Percentiles rank a stretch among this genome's conserved stretches.
phyloP scores from a whole-genome alignment of 2,113 vertebrate genomes.

The Petaurus breviceps region DNA sequence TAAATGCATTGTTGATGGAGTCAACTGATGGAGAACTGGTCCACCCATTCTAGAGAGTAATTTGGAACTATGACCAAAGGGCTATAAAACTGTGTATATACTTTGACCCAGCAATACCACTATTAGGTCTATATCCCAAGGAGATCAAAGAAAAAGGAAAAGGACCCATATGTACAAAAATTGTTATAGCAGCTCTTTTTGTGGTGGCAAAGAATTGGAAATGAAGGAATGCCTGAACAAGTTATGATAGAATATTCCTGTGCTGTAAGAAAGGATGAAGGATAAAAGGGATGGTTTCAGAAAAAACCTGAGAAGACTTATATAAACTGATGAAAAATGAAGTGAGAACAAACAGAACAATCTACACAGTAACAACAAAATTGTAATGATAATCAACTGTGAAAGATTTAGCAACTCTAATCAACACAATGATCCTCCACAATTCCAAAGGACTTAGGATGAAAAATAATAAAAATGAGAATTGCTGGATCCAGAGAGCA shows the following conservation, averaged over 20 bases:
- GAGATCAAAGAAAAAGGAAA: background rate
- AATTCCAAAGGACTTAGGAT: background rate
- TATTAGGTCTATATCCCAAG: background rate
- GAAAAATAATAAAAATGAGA: too few relatives aligned
- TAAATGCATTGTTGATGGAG: background rate
- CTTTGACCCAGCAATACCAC: background rate
- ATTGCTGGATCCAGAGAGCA: background rate
- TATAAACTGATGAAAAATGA: background rate
- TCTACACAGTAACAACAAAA: background rate
- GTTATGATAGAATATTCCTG: background rate
- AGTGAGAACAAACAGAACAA: background rate
- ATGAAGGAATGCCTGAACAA: background rate
- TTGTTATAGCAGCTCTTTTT: background rate
- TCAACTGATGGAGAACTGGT: background rate
- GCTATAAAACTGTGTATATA: background rate
- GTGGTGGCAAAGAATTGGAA: background rate
- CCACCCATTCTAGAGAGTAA: background rate
- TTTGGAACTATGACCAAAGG: background rate
- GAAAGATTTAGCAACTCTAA: background rate
- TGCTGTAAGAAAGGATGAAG: background rate
- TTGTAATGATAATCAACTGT: background rate
- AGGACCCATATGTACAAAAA: background rate
- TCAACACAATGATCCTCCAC: background rate
- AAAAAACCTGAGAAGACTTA: background rate
- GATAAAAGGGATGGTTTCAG: background rate